A percentile compares a stretch with the other conserved stretches of the same genome.
Evolutionary conservation across 2,888 invertebrate genomes (phyloP).

Genomic region (Zonitis immaculata): DNA sequence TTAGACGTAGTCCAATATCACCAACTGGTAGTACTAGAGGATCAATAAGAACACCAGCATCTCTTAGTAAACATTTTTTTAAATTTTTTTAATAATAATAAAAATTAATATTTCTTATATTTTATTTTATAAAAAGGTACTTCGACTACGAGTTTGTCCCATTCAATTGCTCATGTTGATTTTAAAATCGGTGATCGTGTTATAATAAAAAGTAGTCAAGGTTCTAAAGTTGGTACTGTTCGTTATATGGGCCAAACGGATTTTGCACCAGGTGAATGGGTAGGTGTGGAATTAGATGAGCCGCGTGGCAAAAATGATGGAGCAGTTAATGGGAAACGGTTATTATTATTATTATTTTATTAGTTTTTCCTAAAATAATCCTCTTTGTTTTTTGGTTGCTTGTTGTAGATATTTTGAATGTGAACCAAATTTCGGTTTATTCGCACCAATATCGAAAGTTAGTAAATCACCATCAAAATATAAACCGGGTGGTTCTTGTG

Average conservation of each 20-base stretch:
- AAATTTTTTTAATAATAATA: not conserved
- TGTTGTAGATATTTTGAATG: conserved; percentile 86
- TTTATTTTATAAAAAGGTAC: conserved; percentile 43
- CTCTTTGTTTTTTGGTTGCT: not conserved
- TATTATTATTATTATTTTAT: conserved; percentile 27
- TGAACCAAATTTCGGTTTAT: conserved; percentile 83
- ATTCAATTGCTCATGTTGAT: conserved; percentile 52
- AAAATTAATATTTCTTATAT: not conserved
- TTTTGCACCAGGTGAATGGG: conserved; percentile 93
- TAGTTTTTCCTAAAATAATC: too few relatives aligned
- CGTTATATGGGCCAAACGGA: conserved; percentile 83
- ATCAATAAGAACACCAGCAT: conserved; percentile 35
- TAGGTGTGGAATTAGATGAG: conserved; percentile 92
- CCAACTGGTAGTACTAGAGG: conserved; percentile 42
- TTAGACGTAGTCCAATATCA: conserved; percentile 39
- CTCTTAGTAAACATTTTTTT: conserved; percentile 34
- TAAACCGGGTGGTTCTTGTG: conserved; percentile 59
- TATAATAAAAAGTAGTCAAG: conserved; percentile 80
- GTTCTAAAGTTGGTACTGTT: conserved; percentile 83
- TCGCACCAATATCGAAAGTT: conserved; percentile 89
- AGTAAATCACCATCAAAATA: conserved; percentile 75
- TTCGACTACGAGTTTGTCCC: conserved; percentile 52
- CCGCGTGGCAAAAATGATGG: conserved; percentile 95
- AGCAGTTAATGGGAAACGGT: conserved; percentile 88
- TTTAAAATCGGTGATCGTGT: conserved; percentile 86